Evolutionary conservation across 2,797 vertebrate species (phyloP), one percentile per base, ranked within the genome.

Genomic region (Serranus cabrilla): DNA sequence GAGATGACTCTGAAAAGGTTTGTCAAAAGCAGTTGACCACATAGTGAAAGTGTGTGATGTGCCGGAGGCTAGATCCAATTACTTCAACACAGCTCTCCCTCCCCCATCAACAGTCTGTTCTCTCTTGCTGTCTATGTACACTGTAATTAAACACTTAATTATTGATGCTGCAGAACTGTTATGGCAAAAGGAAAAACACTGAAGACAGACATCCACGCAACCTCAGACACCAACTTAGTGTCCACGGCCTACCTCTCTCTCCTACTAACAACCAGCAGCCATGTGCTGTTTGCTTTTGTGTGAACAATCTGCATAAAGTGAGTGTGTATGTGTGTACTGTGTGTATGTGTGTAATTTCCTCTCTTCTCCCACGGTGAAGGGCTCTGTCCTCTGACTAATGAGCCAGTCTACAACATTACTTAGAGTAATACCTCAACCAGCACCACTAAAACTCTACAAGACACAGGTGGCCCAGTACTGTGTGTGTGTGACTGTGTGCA

Each of bases 131-230:
- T 91, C 79, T 91, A 76, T 88, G 93, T 92, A 85, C 50, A 86
- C 86, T 87, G 86, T 96, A 96, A 97, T 97, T 97, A 97, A 95
- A 96, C 95, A 93, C 73, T 95, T 93, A 96, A 97, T 97, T 96
- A 97, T 96, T 97, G 94, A 97, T 97, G 92, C 91, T 94, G 90
- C 91, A 88, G 72, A 93, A 71, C 84, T 91, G 91, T 94, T 96
- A 94, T 93, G 91, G 88, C 86, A 88, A 91, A 91, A 66, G 18
- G 81, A 85, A 83, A 74, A 84, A 79, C 62, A 62, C 45, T 12
- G 45, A 57, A 52, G 52, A 82, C 74, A 68, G 25, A 76, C 51
- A 54, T 16, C 25, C 31, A 62, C 23, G 0, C 31, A 62, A 9
- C 1, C 57, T 23, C 40, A 70, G 47, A 63, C 23, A 58, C 45